A percentile compares a stretch with the other conserved stretches of the same genome.
These are phyloP conservation scores for Mormyrus hasselquistii DNA, from an alignment of 2,797 vertebrate genomes.

Conservation along the genomic window DNA sequence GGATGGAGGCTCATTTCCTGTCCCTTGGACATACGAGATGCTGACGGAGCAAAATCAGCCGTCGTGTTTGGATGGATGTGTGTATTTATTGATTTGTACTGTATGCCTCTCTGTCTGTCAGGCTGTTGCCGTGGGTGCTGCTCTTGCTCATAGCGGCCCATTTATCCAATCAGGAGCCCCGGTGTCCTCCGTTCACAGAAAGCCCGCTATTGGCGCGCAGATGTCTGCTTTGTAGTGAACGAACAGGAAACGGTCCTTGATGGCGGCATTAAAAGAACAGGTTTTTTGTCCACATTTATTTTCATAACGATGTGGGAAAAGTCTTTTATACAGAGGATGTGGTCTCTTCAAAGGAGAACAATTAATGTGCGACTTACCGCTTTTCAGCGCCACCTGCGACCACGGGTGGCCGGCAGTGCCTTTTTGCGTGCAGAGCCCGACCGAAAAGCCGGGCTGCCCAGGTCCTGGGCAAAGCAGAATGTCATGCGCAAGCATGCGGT, in stretches of 20 bases:
- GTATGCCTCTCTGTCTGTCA: not conserved
- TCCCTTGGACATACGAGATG: not conserved
- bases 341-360: slow-evolving; percentile 31
- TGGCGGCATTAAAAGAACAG: slow-evolving; percentile 15
- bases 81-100: not conserved
- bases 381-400: not conserved
- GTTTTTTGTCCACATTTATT: not conserved
- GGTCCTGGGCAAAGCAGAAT: not conserved
- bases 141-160: not conserved
- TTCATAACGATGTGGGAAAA: slow-evolving; percentile 19
- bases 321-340: slow-evolving; percentile 34
- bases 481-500: not conserved
- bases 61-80: not conserved
- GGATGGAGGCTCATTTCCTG: not conserved
- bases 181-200: not conserved
- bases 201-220: not conserved
- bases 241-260: slow-evolving; percentile 13
- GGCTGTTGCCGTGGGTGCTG: not conserved
- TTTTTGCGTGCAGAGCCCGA: not conserved
- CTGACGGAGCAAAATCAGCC: not conserved
- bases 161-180: not conserved
- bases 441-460: not conserved
- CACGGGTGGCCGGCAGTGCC: too few species aligned
- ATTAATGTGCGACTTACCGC: slow-evolving; percentile 19
- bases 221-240: not conserved